Evolutionary conservation across 2,113 vertebrate species (phyloP), one percentile per base, ranked within the genome.

Genomic region (Xenus cinereus): DNA sequence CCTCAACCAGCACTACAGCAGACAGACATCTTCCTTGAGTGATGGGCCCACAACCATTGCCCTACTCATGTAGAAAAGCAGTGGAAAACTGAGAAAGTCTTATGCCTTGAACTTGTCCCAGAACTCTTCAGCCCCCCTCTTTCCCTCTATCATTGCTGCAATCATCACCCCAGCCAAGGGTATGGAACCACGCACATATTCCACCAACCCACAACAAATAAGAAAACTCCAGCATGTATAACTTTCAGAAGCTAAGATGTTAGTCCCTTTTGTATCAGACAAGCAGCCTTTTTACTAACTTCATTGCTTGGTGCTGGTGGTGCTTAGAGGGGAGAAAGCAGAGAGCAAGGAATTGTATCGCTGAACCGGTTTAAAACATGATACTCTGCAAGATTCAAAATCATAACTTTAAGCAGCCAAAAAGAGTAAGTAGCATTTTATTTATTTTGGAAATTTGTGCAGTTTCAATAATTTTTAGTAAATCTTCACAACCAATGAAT

Each of bases 161-260:
- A 64, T 18, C 68, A 64, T 20, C 20, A 37, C 2, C 9, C 23
- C 54, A 56, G 3, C 10, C 41, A 64, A n/a, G 18, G 28, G 45
- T 5, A 7, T 22, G 6, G 54, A 69, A 22, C 4, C 15, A 4
- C 7, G 4, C 10, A 26, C 2, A 3, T 20, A 5, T 30, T 20
- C 20, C 37, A 72, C 37, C 8, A 39, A 72, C 6, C 28, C 1
- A 1, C 30, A 78, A 48, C 8, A 72, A 59, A 11, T 12, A 51
- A 63, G 27, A 72, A 45, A 32, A 12, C 21, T 72, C 45, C 15
- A 12, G 39, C 22, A 37, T 1, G 1, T 24, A 1, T 7, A 32
- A 37, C 32, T 37, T 86, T 15, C 23, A 54, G 17, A 66, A 16
- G 8, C 33, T 10, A 68, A 5, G 9, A 20, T 8, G 22, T 23